Evolutionary conservation across 2,888 invertebrate genomes (phyloP).

Genomic region (Pandemis cinnamomeana): DNA sequence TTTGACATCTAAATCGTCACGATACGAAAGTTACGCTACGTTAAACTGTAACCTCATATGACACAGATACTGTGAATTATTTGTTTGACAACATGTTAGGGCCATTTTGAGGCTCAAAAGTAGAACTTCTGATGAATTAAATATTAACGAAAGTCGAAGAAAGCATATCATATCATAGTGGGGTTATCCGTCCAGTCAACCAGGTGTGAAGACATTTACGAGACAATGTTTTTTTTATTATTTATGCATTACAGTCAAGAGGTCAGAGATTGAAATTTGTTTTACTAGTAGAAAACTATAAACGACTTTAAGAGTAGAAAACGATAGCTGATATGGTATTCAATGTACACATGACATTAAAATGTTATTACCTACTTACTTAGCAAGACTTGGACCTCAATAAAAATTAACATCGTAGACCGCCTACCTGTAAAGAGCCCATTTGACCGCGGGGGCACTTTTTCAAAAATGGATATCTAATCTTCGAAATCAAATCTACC

Average conservation of each 20-base stretch:
- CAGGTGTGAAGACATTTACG: constrained; percentile 13
- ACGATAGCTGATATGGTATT: too few species aligned
- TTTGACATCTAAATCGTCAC: constrained; percentile 33
- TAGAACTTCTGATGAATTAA: constrained; percentile 28
- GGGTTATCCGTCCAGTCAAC: not conserved
- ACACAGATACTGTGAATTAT: constrained; percentile 23
- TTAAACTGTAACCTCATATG: not conserved
- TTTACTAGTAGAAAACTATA: not conserved
- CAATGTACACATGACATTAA: too few species aligned
- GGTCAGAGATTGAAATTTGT: constrained; percentile 12
- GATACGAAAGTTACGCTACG: constrained; percentile 20
- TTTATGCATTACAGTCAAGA: not conserved
- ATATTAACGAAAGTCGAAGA: constrained; percentile 17
- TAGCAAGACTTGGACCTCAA: too few species aligned
- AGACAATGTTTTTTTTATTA: constrained; percentile 12
- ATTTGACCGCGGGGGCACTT: constrained; percentile 3
- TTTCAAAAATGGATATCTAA: too few species aligned
- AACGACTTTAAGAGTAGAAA: too few species aligned
- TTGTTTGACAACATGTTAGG: constrained; percentile 8
- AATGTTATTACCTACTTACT: too few species aligned
- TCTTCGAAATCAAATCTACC: not conserved
- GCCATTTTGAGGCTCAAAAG: constrained; percentile 8
- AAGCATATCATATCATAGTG: not conserved
- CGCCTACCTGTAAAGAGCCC: not conserved
- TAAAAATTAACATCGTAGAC: not conserved